phyloP scores from a whole-genome alignment of 2,888 invertebrate genomes.

The Pecten maximus region DNA sequence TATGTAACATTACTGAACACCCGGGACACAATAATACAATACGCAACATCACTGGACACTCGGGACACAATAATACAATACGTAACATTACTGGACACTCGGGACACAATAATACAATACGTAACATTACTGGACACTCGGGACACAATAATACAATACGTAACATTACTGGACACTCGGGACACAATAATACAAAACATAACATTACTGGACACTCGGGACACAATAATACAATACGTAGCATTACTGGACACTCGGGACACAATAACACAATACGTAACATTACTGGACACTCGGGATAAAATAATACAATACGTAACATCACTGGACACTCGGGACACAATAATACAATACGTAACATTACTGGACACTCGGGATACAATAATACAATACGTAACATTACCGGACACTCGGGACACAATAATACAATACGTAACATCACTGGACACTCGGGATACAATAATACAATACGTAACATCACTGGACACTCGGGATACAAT shows the following conservation, averaged over 20 bases:
- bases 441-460: no score
- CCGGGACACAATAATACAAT: no score
- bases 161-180: no score
- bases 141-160: not conserved
- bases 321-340: not conserved
- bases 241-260: no score
- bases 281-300: no score
- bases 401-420: not conserved
- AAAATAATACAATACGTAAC: no score
- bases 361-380: not conserved
- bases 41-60: not conserved
- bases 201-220: no score
- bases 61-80: not conserved
- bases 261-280: no score
- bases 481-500: not conserved
- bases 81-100: not conserved
- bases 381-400: not conserved
- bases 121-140: not conserved
- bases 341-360: not conserved
- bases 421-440: not conserved
- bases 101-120: not conserved
- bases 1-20: not conserved
- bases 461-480: no score
- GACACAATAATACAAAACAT: no score
- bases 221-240: no score